A percentile compares a stretch with the other conserved stretches of the same genome.
These are phyloP conservation scores for Gari tellinella DNA, from an alignment of 2,888 invertebrate species.

Conservation along the genomic window DNA sequence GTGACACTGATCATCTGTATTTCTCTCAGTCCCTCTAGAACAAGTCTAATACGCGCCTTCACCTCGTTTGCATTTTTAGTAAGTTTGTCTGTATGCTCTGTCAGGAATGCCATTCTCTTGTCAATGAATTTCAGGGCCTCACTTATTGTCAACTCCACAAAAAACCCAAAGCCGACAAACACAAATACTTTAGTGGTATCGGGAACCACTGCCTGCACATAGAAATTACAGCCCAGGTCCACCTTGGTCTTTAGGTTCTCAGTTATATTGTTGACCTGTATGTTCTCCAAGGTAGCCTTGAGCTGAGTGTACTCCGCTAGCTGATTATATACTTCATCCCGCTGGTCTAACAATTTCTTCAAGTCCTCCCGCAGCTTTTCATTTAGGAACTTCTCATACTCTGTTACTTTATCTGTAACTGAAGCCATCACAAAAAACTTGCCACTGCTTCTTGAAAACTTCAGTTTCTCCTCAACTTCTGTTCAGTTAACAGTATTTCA, in stretches of 20 bases:
- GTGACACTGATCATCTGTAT: constrained; percentile 31
- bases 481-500: no score
- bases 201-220: constrained; percentile 90
- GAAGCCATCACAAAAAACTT: constrained; percentile 5
- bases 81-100: constrained; percentile 88
- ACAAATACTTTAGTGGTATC: constrained; percentile 89
- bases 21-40: constrained; percentile 87
- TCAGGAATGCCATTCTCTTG: constrained; percentile 88
- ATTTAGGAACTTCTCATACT: constrained; percentile 91
- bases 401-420: constrained; percentile 84
- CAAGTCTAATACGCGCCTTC: constrained; percentile 92
- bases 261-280: constrained; percentile 86
- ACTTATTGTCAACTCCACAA: constrained; percentile 89
- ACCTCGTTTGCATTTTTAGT: constrained; percentile 89
- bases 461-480: no score
- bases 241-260: constrained; percentile 89
- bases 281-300: constrained; percentile 89
- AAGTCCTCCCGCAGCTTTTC: constrained; percentile 91
- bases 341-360: constrained; percentile 85
- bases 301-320: constrained; percentile 90
- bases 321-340: constrained; percentile 88
- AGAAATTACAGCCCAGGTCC: constrained; percentile 93
- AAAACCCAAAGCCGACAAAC: constrained; percentile 91
- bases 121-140: constrained; percentile 91
- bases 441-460: no score